Evolutionary conservation across 2,797 vertebrate species (phyloP).

Genomic region (Thaleichthys pacificus): DNA sequence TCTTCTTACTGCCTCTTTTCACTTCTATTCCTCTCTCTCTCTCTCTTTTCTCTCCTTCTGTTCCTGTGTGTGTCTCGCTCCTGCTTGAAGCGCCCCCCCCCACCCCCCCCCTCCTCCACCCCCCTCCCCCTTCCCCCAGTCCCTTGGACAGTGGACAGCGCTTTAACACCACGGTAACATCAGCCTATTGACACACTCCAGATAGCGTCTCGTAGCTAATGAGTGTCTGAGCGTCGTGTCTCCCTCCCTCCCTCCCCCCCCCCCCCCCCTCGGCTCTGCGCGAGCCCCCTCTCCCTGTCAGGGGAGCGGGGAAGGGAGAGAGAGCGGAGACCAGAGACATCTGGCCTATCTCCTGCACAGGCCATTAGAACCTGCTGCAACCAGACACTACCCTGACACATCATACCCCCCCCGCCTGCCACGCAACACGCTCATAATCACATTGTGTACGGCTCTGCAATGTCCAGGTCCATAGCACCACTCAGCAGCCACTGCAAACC

Average conservation of each 20-base stretch:
- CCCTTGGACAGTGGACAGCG: constrained; percentile 81
- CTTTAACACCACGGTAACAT: constrained; percentile 82
- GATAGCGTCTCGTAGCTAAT: constrained; percentile 89
- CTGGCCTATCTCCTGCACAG: neutral
- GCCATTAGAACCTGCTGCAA: neutral
- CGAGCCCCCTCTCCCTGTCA: constrained; percentile 72
- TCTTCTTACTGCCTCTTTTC: constrained; percentile 9
- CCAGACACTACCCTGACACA: neutral
- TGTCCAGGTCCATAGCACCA: neutral
- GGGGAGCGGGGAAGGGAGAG: constrained; percentile 36
- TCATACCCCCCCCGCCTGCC: neutral
- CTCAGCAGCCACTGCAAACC: no score
- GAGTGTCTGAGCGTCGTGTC: constrained; percentile 80
- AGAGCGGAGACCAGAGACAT: neutral
- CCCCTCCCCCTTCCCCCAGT: constrained; percentile 61
- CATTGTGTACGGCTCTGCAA: neutral
- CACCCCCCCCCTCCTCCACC: neutral
- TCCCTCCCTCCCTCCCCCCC: neutral
- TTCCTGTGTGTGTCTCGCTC: constrained; percentile 50
- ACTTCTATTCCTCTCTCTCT: neutral
- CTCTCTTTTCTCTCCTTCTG: constrained; percentile 55
- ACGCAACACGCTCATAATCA: no score
- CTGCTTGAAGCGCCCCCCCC: constrained; percentile 19
- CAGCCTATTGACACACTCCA: constrained; percentile 88
- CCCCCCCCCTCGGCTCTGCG: constrained; percentile 26